Base-by-base conservation (phyloP, 2,888 invertebrate genomes). In the Thera obeliscata region DNA sequence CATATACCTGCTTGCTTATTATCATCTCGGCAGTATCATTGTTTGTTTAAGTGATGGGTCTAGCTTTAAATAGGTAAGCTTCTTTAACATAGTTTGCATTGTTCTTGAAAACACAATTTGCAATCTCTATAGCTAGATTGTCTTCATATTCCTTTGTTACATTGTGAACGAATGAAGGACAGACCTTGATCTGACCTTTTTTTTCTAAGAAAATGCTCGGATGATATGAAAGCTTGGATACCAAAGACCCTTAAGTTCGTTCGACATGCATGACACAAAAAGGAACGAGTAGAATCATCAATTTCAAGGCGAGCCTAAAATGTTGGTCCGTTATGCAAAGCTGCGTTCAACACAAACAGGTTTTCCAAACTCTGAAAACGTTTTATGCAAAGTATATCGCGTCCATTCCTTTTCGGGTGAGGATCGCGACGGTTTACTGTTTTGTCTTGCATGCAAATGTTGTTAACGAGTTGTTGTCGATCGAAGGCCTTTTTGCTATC, bases 371-470 rank as follows among this genome's bases (percentile, higher is more conserved):
- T 62, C 75, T 70, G 79, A 76, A 87, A 87, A 84, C 76, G 85
- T 87, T 48, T 55, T 85, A 87, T 88, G 83, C 83, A 85, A 84
- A 84, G 85, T 67, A 86, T 85, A 84, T 85, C 82, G 81, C 76
- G 71, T 77, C 79, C 73, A 73, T 75, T 77, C 76, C 79, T 74
- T 80, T 80, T 77, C 78, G 77, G 60, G 75, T 74, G 79, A 78
- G 79, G 76, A 82, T 78, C 74, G 73, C 75, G 74, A 73, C 73
- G 74, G 78, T 80, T 58, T 81, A 77, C 73, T 78, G 77, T 80
- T 79, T 78, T 83, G 79, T 73, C 78, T 83, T 81, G 79, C 78
- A 85, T 84, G 81, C 78, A 81, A 86, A 87, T 83, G 76, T 81
- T 71, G 75, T 75, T 80, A 82, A 81, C 77, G 78, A 82, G 72